These are phyloP conservation scores for Todus mexicanus DNA, from an alignment of 2,797 vertebrate genomes.

Conservation along the genomic window DNA sequence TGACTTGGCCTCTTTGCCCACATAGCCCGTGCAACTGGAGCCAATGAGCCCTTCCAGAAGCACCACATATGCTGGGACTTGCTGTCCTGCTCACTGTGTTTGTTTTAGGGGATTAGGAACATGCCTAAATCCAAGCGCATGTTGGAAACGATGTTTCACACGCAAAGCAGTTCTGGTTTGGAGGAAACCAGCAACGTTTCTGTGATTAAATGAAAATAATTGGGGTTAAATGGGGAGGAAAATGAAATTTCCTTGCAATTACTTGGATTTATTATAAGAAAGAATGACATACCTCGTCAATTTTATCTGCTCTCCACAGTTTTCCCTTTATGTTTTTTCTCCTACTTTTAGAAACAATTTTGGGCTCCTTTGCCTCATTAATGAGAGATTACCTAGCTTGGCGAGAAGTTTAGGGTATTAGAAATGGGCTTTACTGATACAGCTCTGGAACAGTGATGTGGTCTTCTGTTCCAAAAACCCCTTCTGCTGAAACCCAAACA, in stretches of 20 bases:
- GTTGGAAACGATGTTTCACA: background rate
- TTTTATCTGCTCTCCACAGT: constrained; percentile 22
- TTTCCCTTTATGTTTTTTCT: background rate
- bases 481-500: background rate
- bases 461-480: background rate
- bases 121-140: background rate
- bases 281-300: background rate
- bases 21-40: background rate
- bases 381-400: constrained; percentile 8
- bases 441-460: background rate
- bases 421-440: background rate
- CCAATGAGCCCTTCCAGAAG: background rate
- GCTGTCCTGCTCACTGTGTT: background rate
- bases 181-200: background rate
- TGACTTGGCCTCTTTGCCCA: background rate
- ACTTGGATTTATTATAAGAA: constrained; percentile 33
- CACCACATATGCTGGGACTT: background rate
- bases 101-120: background rate
- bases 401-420: background rate
- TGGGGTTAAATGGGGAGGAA: constrained; percentile 29
- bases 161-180: background rate
- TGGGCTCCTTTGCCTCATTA: constrained; percentile 18
- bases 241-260: constrained; percentile 48
- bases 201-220: constrained; percentile 57
- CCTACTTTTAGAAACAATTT: background rate